Percentiles rank a stretch among this genome's conserved stretches.
Conservation (phyloP, 2,888 invertebrate species). For the Clistopyga incitator region DNA sequence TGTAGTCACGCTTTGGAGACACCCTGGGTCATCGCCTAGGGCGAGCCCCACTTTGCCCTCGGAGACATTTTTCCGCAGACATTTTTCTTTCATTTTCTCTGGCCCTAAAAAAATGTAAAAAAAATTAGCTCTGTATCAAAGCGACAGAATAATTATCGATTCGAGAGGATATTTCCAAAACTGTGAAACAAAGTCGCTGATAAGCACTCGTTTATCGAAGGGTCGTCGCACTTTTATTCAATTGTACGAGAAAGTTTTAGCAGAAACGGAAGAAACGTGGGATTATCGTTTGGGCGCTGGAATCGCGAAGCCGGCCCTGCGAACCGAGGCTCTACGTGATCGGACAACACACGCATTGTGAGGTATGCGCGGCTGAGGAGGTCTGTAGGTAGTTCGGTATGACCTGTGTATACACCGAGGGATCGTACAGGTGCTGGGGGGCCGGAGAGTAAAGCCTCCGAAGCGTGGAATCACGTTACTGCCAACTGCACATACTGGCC, state of each 20-base stretch:
- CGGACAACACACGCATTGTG: slow-evolving; percentile 35
- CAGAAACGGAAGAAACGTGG: no score
- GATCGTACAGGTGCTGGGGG: slow-evolving; percentile 48
- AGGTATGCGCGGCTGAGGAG: background rate
- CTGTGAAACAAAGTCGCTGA: no score
- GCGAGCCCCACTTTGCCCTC: background rate
- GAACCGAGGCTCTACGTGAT: background rate
- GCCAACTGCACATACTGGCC: slow-evolving; percentile 42
- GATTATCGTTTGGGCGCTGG: no score
- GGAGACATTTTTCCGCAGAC: no score
- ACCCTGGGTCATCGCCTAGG: background rate
- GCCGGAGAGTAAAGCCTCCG: slow-evolving; percentile 33
- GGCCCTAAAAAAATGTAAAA: no score
- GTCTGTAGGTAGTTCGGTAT: slow-evolving; percentile 30
- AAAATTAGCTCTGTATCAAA: no score
- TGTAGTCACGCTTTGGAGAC: background rate
- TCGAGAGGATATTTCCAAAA: no score
- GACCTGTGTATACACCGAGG: slow-evolving; percentile 26
- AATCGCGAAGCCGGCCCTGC: background rate
- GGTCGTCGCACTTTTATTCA: no score
- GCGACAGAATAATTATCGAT: no score
- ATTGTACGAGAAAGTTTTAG: no score
- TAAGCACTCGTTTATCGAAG: no score
- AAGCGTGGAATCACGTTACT: slow-evolving; percentile 59
- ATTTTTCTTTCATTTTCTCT: no score